Conservation (phyloP, 2,888 invertebrate species). For the Gari tellinella region DNA sequence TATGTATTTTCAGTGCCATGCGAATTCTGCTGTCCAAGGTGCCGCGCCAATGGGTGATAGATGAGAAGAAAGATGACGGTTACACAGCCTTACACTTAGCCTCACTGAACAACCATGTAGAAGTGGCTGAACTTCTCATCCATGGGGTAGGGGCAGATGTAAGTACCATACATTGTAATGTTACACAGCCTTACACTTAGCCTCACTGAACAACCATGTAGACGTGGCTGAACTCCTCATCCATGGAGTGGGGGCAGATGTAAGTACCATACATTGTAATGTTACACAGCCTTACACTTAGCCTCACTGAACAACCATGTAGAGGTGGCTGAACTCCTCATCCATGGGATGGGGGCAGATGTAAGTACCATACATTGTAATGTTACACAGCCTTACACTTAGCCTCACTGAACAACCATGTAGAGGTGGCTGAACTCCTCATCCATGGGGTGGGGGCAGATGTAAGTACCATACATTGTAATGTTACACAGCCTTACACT, state of each 20-base stretch:
- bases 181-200: not conserved
- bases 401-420: conserved; percentile 98
- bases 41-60: conserved; percentile 98
- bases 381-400: conserved; percentile 97
- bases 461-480: conserved; percentile 43
- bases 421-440: conserved; percentile 95
- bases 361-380: conserved; percentile 42
- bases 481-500: conserved; percentile 96
- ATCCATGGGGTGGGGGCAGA: conserved; percentile 75
- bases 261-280: too few species aligned
- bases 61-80: conserved; percentile 99
- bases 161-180: conserved; percentile 10
- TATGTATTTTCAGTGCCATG: conserved; percentile 94
- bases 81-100: conserved; percentile 97
- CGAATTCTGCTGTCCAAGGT: conserved; percentile 96
- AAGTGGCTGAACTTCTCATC: conserved; percentile 93
- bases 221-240: not conserved
- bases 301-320: conserved; percentile 98
- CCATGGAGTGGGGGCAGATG: not conserved
- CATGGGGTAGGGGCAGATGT: conserved; percentile 65
- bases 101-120: conserved; percentile 98
- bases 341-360: conserved; percentile 72
- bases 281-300: conserved; percentile 96
- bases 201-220: not conserved
- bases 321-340: conserved; percentile 94